A percentile compares a stretch with the other conserved stretches of the same genome.
Evolutionary conservation across 2,797 vertebrate species (phyloP).

Genomic region (Heteromormyrus szaboi): DNA sequence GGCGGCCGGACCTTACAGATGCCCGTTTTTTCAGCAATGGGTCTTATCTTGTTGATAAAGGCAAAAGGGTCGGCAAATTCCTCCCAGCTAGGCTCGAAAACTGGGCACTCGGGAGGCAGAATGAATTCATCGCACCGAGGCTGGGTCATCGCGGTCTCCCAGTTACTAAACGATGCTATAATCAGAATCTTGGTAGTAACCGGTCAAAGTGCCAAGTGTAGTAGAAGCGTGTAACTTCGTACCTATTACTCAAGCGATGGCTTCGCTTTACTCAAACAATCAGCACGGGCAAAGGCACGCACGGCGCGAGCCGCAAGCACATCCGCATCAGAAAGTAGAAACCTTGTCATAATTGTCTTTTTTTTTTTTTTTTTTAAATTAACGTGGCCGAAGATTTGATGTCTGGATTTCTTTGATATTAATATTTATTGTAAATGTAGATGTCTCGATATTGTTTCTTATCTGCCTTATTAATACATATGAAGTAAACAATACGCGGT

Average conservation of each 20-base stretch:
- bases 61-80: slow-evolving; percentile 92
- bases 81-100: slow-evolving; percentile 96
- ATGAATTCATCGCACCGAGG: slow-evolving; percentile 78
- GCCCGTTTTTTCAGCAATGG: slow-evolving; percentile 91
- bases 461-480: background rate
- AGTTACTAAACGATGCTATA: background rate
- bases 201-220: slow-evolving; percentile 22
- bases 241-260: slow-evolving; percentile 31
- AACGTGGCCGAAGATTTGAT: background rate
- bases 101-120: slow-evolving; percentile 92
- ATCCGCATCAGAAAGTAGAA: slow-evolving; percentile 67
- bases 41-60: slow-evolving; percentile 96
- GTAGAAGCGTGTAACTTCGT: slow-evolving; percentile 6
- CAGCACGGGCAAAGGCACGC: slow-evolving; percentile 60
- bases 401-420: background rate
- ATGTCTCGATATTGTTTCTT: background rate
- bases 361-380: background rate
- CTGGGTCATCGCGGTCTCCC: slow-evolving; percentile 67
- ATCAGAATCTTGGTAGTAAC: slow-evolving; percentile 27
- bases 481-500: background rate
- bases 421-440: background rate
- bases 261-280: slow-evolving; percentile 36
- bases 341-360: slow-evolving; percentile 22
- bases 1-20: slow-evolving; percentile 96
- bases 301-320: slow-evolving; percentile 29